Percentiles rank a stretch among this genome's conserved stretches.
Conservation (phyloP, 2,113 vertebrate species). For the Myotis brandtii region DNA sequence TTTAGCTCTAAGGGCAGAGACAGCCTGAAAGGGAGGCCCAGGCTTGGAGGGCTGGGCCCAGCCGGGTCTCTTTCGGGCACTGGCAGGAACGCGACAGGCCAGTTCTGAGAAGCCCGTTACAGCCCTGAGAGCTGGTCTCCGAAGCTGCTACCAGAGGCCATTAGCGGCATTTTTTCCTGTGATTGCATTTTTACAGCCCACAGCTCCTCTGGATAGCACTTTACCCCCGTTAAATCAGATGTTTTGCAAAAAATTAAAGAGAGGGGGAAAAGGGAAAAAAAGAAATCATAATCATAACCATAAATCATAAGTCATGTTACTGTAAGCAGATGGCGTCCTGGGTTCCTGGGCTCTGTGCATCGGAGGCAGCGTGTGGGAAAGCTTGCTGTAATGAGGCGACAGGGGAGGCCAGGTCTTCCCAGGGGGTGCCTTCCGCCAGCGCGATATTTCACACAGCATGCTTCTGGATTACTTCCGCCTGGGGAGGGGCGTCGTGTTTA, state of each 20-base stretch:
- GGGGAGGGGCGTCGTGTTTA: accelerated
- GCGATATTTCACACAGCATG: slow-evolving; percentile 27
- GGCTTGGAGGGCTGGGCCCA: background rate
- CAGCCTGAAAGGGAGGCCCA: background rate
- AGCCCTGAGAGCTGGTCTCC: background rate
- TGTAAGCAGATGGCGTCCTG: background rate
- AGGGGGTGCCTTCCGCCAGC: background rate
- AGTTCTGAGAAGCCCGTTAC: background rate
- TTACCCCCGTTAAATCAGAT: slow-evolving; percentile 63
- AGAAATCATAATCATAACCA: background rate
- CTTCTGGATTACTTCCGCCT: background rate
- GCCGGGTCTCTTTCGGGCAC: background rate
- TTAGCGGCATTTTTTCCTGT: background rate
- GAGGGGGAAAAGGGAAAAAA: background rate
- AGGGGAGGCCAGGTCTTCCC: slow-evolving; percentile 64
- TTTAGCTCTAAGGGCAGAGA: too few species aligned
- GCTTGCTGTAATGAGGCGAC: slow-evolving; percentile 36
- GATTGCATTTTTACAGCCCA: slow-evolving; percentile 44
- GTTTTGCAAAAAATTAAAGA: slow-evolving; percentile 38
- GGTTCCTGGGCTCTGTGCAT: background rate
- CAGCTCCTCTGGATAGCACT: slow-evolving; percentile 61
- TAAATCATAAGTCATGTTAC: slow-evolving; percentile 58
- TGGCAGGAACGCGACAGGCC: background rate
- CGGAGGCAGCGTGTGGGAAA: background rate
- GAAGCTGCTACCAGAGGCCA: slow-evolving; percentile 32